Evolutionary conservation across 2,113 vertebrate genomes (phyloP).

Genomic region (Ochotona curzoniae): DNA sequence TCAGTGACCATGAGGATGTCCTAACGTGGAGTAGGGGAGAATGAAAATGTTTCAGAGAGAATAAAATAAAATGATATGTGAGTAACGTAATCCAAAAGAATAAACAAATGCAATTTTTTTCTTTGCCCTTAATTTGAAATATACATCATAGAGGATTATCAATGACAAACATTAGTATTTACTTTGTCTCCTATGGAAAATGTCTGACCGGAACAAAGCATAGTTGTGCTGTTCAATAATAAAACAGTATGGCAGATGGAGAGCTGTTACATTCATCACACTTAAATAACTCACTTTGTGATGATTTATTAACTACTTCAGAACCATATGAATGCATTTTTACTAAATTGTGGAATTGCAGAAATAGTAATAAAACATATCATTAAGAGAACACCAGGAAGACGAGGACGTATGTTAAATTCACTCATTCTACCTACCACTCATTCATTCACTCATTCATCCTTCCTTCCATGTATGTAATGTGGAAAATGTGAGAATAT

Average conservation of each 20-base stretch:
- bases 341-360: not conserved
- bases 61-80: not conserved
- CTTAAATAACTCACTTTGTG: not conserved
- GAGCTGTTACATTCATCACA: not conserved
- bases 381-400: not conserved
- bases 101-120: not conserved
- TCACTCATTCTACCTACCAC: not conserved
- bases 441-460: not conserved
- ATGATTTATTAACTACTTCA: not conserved
- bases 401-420: not conserved
- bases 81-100: not conserved
- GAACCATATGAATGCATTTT: not conserved
- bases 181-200: not conserved
- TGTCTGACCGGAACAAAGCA: not conserved
- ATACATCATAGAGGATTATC: not conserved
- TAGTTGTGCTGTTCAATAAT: not conserved
- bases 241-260: conserved; percentile 19
- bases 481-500: not conserved
- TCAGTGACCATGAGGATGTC: not conserved
- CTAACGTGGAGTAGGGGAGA: not conserved
- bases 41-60: not conserved
- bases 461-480: not conserved
- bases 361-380: not conserved
- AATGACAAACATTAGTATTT: not conserved
- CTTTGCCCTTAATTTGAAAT: not conserved